Percentiles rank a stretch among this genome's conserved stretches.
Evolutionary conservation across 1,140 invertebrate genomes (phyloP).

Genomic region (Macrotrachela quadricornifera): DNA sequence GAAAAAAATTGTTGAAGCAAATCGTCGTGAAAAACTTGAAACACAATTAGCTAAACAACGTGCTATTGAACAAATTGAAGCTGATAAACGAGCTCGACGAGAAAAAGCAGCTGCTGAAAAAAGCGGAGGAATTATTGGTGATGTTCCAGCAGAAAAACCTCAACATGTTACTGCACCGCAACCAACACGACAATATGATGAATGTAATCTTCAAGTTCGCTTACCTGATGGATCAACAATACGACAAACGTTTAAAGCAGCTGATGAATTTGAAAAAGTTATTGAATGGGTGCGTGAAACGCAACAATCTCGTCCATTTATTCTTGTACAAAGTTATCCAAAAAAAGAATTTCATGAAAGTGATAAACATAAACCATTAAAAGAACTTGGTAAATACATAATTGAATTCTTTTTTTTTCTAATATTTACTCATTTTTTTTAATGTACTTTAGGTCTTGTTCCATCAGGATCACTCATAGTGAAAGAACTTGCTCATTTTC

Average conservation of each 20-base stretch:
- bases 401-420: too few relatives aligned
- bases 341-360: slow-evolving; percentile 3
- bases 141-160: not conserved
- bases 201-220: slow-evolving; percentile 4
- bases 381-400: not conserved
- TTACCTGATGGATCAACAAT: slow-evolving; percentile 4
- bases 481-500: too few relatives aligned
- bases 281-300: slow-evolving; percentile 2
- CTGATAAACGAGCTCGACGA: too few relatives aligned
- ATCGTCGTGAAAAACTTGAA: slow-evolving; percentile 3
- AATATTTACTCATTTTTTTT: too few relatives aligned
- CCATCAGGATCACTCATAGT: not conserved
- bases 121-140: not conserved
- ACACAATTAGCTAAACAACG: too few relatives aligned
- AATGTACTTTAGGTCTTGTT: not conserved
- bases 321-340: slow-evolving; percentile 6
- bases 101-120: not conserved
- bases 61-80: too few relatives aligned
- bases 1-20: slow-evolving; percentile 2
- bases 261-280: not conserved
- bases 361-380: slow-evolving; percentile 3
- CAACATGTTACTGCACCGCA: not conserved
- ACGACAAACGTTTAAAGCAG: not conserved
- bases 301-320: not conserved
- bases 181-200: slow-evolving; percentile 3